These are phyloP conservation scores for Standfussiana lucernea DNA, from an alignment of 2,888 invertebrate species.

Conservation along the genomic window DNA sequence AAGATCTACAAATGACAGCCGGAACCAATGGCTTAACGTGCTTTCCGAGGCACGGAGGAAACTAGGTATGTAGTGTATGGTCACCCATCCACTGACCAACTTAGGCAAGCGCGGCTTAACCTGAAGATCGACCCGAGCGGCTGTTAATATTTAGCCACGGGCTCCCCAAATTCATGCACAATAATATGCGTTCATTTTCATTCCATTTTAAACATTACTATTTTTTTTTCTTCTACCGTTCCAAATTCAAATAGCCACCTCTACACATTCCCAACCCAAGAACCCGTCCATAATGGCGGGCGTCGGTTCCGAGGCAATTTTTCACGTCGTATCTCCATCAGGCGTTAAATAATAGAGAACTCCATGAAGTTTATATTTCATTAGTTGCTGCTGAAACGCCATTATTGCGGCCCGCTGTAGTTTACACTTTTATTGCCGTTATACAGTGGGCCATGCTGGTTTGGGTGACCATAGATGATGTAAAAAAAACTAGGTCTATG, in stretches of 20 bases:
- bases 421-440: slow-evolving; percentile 50
- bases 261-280: slow-evolving; percentile 48
- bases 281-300: slow-evolving; percentile 56
- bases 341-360: slow-evolving; percentile 73
- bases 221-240: not conserved
- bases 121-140: too few species aligned
- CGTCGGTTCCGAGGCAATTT: slow-evolving; percentile 69
- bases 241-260: slow-evolving; percentile 43
- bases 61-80: too few species aligned
- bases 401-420: slow-evolving; percentile 54
- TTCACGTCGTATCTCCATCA: slow-evolving; percentile 73
- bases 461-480: slow-evolving; percentile 11
- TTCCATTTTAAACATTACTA: too few species aligned
- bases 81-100: too few species aligned
- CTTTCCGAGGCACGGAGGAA: too few species aligned
- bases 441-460: slow-evolving; percentile 36
- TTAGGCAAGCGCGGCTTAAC: too few species aligned
- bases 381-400: slow-evolving; percentile 77
- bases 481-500: not conserved
- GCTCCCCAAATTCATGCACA: too few species aligned
- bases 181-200: too few species aligned
- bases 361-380: slow-evolving; percentile 78
- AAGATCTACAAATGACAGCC: too few species aligned
- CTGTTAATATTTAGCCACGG: too few species aligned
- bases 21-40: too few species aligned